Conservation (phyloP, 2,797 vertebrate species). For the Coreius guichenoti region DNA sequence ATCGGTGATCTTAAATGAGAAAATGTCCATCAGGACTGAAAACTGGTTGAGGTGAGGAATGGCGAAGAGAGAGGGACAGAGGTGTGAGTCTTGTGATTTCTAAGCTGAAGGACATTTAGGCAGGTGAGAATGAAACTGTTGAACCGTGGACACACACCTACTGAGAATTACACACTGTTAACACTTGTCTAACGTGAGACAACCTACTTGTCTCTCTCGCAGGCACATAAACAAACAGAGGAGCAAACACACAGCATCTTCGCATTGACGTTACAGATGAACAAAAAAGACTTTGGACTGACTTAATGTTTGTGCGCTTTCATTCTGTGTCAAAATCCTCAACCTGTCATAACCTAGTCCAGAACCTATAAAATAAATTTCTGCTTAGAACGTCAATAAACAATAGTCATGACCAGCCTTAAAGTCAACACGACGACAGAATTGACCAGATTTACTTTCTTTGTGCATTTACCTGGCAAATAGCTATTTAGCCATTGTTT, state of each 20-base stretch:
- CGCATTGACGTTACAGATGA: not conserved
- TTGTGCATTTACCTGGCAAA: not conserved
- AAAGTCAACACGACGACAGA: not conserved
- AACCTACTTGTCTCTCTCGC: slow-evolving; percentile 13
- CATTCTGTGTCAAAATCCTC: not conserved
- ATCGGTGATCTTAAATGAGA: slow-evolving; percentile 36
- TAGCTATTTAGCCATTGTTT: not conserved
- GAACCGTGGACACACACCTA: slow-evolving; percentile 59
- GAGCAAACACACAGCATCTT: slow-evolving; percentile 15
- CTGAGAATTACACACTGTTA: slow-evolving; percentile 61
- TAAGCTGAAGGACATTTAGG: slow-evolving; percentile 71
- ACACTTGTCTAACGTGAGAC: slow-evolving; percentile 66
- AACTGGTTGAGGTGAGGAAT: slow-evolving; percentile 19
- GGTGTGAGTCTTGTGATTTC: slow-evolving; percentile 48
- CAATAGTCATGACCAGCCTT: not conserved
- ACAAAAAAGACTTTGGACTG: not conserved
- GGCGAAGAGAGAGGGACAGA: slow-evolving; percentile 34
- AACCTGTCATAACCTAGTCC: not conserved
- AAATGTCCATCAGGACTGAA: slow-evolving; percentile 41
- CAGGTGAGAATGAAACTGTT: slow-evolving; percentile 74
- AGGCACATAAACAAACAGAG: slow-evolving; percentile 37
- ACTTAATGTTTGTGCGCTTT: not conserved
- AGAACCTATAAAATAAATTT: not conserved
- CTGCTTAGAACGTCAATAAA: not conserved
- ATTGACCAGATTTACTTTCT: not conserved